Percentiles rank a stretch among this genome's conserved stretches.
phyloP scores from a whole-genome alignment of 2,888 invertebrate species.

The Brachypalpus laphriformis region DNA sequence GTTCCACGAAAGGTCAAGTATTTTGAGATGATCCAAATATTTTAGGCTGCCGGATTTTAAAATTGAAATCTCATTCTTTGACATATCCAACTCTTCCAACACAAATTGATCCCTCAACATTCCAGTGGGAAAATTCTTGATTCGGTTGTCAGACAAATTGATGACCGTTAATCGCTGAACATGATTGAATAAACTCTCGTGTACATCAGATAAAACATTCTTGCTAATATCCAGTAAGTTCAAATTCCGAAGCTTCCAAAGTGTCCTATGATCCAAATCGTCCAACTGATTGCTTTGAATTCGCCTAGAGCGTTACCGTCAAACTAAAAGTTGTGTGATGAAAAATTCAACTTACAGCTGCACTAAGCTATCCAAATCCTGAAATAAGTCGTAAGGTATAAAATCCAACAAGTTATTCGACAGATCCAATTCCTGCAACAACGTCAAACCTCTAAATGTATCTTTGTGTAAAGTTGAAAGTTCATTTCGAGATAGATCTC shows the following conservation, averaged over 20 bases:
- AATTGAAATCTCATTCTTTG: constrained; percentile 85
- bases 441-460: constrained; percentile 85
- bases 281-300: constrained; percentile 85
- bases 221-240: constrained; percentile 86
- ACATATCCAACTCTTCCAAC: constrained; percentile 87
- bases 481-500: constrained; percentile 88
- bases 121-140: constrained; percentile 83
- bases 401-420: constrained; percentile 87
- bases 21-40: constrained; percentile 83
- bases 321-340: neutral
- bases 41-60: constrained; percentile 84
- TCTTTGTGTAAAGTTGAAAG: constrained; percentile 86
- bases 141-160: constrained; percentile 81
- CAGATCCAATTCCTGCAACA: constrained; percentile 86
- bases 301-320: constrained; percentile 81
- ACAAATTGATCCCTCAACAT: constrained; percentile 84
- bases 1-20: constrained; percentile 87
- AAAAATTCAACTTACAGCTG: constrained; percentile 84
- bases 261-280: constrained; percentile 83
- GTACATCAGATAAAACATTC: constrained; percentile 84
- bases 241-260: constrained; percentile 84
- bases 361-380: constrained; percentile 84
- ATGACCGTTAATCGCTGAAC: constrained; percentile 80
- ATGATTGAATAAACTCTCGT: constrained; percentile 84
- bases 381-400: constrained; percentile 86